A percentile compares a stretch with the other conserved stretches of the same genome.
These are phyloP conservation scores for Grus americana DNA, from an alignment of 2,113 vertebrate genomes.

Conservation along the genomic window DNA sequence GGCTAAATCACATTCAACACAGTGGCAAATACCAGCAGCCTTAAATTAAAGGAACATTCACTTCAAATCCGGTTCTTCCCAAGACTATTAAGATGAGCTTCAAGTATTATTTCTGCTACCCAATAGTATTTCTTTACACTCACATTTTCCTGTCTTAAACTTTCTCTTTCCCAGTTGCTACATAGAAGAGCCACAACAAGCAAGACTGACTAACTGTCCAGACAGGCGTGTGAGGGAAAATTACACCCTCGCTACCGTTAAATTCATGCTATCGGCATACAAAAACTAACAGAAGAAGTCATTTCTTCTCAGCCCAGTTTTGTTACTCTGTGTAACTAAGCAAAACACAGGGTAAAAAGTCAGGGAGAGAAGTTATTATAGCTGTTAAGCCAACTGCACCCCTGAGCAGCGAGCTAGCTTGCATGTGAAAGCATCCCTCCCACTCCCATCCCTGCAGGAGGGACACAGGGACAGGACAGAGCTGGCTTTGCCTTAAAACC, in stretches of 20 bases:
- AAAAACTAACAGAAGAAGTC: background rate
- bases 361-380: background rate
- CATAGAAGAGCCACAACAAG: background rate
- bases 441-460: background rate
- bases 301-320: background rate
- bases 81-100: background rate
- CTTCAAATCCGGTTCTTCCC: background rate
- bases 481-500: background rate
- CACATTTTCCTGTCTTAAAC: background rate
- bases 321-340: background rate
- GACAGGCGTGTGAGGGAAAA: fast-evolving
- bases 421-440: background rate
- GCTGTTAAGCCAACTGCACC: background rate
- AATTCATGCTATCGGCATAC: background rate
- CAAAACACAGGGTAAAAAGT: background rate
- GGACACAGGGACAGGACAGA: background rate
- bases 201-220: background rate
- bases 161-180: background rate
- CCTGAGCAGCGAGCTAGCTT: background rate
- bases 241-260: background rate
- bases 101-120: background rate
- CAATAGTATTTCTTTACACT: background rate
- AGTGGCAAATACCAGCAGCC: background rate
- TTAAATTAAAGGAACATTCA: constrained; percentile 20
- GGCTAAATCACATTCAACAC: background rate